Conservation (phyloP, 37 sponge, comb jelly and placozoan genomes). For the Petrosia ficiformis region DNA sequence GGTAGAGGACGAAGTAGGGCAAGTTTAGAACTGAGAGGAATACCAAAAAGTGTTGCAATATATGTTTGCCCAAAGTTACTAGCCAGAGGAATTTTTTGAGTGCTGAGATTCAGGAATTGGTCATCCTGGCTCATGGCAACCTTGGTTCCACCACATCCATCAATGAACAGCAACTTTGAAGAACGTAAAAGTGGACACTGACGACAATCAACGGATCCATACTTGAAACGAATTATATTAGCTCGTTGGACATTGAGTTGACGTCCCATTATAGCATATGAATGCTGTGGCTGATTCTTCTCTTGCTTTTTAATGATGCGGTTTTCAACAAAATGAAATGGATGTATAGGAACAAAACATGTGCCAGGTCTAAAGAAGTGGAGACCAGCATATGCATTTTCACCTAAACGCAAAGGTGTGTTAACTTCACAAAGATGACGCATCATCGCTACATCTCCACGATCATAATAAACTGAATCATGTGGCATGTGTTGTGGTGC, state of each 20-base stretch:
- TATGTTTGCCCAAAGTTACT: constrained; percentile 79
- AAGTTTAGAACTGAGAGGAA: constrained; percentile 52
- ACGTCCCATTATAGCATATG: constrained; percentile 14
- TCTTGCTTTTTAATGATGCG: constrained; percentile 44
- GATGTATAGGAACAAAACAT: constrained; percentile 6
- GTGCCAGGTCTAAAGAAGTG: constrained; percentile 50
- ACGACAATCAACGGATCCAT: constrained; percentile 64
- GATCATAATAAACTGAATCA: constrained; percentile 2
- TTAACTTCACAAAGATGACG: constrained; percentile 29
- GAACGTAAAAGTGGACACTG: constrained; percentile 58
- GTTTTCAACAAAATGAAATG: constrained; percentile 20
- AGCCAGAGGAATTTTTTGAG: constrained; percentile 67
- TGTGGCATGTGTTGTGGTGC: neutral
- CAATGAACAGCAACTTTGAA: constrained; percentile 60
- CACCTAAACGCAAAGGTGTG: constrained; percentile 9
- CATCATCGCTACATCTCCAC: constrained; percentile 27
- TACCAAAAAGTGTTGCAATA: constrained; percentile 31
- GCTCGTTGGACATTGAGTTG: constrained; percentile 8
- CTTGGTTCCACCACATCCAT: constrained; percentile 48
- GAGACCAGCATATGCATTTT: constrained; percentile 38
- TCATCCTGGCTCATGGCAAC: constrained; percentile 67
- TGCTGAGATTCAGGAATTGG: constrained; percentile 8
- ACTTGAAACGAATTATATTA: constrained; percentile 36
- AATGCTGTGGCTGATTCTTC: constrained; percentile 44
- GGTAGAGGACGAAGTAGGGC: constrained; percentile 1